phyloP scores from a whole-genome alignment of 2,113 vertebrate genomes.

The Cinclus cinclus region DNA sequence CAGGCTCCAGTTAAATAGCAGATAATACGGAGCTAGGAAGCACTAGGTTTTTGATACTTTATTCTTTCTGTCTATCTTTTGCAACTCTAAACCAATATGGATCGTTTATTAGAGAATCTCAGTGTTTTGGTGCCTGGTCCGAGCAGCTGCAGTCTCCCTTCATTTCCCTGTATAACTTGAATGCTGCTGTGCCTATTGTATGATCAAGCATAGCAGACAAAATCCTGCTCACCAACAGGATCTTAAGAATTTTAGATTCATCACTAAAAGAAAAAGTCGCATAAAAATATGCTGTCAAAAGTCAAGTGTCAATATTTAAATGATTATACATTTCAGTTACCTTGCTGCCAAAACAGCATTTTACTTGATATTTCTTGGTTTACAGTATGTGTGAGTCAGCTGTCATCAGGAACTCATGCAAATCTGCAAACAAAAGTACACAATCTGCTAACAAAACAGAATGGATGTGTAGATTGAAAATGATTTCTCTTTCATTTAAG shows the following conservation, averaged over 20 bases:
- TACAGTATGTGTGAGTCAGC: conserved; percentile 41
- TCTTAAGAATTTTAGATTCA: not conserved
- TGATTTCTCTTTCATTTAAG: conserved; percentile 19
- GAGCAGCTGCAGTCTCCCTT: accelerated
- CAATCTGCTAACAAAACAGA: conserved; percentile 40
- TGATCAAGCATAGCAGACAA: not conserved
- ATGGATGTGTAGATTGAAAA: not conserved
- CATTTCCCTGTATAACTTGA: accelerated
- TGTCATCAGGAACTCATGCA: conserved; percentile 28
- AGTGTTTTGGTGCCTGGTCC: accelerated
- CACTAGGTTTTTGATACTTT: not conserved
- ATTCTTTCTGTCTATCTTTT: not conserved
- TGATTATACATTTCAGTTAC: not conserved
- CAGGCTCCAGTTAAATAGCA: not conserved
- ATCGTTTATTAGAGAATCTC: not conserved
- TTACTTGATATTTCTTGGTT: conserved; percentile 40
- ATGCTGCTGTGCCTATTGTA: accelerated
- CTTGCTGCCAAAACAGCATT: conserved; percentile 4
- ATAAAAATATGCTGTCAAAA: not conserved
- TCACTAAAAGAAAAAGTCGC: not conserved
- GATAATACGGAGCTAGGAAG: not conserved
- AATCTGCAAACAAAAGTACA: conserved; percentile 46
- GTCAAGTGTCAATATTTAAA: conserved; percentile 45
- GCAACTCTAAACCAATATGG: not conserved
- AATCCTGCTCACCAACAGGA: not conserved